These are phyloP conservation scores for Spodoptera littoralis DNA, from an alignment of 2,888 invertebrate species.

Conservation along the genomic window DNA sequence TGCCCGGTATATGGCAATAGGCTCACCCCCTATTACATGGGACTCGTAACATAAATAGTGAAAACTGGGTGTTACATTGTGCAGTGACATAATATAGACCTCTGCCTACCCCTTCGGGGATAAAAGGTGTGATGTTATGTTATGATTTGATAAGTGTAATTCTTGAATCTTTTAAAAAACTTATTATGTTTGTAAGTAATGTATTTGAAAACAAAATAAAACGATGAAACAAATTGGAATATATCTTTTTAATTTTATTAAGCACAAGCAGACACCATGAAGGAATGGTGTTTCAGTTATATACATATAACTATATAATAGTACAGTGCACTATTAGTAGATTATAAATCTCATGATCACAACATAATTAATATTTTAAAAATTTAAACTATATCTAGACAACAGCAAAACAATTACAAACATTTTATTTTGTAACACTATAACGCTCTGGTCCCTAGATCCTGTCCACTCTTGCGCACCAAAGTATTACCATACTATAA, in stretches of 20 bases:
- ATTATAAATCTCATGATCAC: slow-evolving; percentile 77
- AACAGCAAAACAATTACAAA: slow-evolving; percentile 66
- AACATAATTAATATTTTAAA: slow-evolving; percentile 72
- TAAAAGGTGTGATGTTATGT: too few relatives aligned
- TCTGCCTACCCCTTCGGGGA: too few relatives aligned
- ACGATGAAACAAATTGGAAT: slow-evolving; percentile 69
- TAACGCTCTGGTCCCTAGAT: slow-evolving; percentile 79
- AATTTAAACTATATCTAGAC: slow-evolving; percentile 65
- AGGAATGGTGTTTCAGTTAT: slow-evolving; percentile 60
- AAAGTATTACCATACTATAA: slow-evolving; percentile 62
- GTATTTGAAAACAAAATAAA: slow-evolving; percentile 61
- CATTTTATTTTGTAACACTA: slow-evolving; percentile 56
- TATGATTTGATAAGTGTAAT: too few relatives aligned
- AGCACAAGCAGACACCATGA: slow-evolving; percentile 81
- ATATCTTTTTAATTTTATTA: slow-evolving; percentile 81
- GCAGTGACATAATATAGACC: too few relatives aligned
- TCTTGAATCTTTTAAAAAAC: too few relatives aligned
- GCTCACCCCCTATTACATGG: too few relatives aligned
- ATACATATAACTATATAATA: slow-evolving; percentile 70
- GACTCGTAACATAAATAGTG: too few relatives aligned
- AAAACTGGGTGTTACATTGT: too few relatives aligned
- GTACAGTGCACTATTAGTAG: slow-evolving; percentile 75
- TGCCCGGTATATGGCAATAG: too few relatives aligned
- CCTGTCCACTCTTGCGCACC: slow-evolving; percentile 64
- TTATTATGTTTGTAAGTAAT: too few relatives aligned